Evolutionary conservation across 1,140 invertebrate genomes (phyloP).

Genomic region (Zaprionus taronus): DNA sequence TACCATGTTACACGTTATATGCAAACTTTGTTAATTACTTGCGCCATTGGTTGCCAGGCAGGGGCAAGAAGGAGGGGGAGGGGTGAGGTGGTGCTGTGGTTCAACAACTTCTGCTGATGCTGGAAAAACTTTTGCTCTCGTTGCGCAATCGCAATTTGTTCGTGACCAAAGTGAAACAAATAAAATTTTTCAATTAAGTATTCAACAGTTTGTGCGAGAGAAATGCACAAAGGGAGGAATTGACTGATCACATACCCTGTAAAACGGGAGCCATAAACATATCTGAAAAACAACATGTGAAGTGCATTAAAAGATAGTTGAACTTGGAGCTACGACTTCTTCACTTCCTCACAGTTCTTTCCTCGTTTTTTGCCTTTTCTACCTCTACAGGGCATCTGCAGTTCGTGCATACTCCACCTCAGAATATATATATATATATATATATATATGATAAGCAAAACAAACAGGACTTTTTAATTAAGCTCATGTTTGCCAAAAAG

Average conservation of each 20-base stretch:
- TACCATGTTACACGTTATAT: constrained; percentile 38
- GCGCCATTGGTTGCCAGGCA: constrained; percentile 48
- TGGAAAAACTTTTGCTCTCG: constrained; percentile 48
- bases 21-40: constrained; percentile 77
- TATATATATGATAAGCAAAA: not conserved
- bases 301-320: not conserved
- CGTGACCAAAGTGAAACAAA: constrained; percentile 44
- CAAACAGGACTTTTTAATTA: not conserved
- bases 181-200: constrained; percentile 59
- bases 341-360: not conserved
- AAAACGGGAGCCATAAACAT: not conserved
- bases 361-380: not conserved
- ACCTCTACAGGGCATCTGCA: not conserved
- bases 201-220: constrained; percentile 38
- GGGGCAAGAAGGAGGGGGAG: not conserved
- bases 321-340: not conserved
- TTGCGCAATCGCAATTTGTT: constrained; percentile 37
- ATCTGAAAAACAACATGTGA: not conserved
- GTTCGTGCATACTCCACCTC: not conserved
- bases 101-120: constrained; percentile 8
- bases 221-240: not conserved
- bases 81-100: not conserved
- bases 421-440: too few species aligned
- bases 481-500: not conserved
- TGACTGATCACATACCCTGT: constrained; percentile 4